Conservation (phyloP, 2,797 vertebrate species). For the Pipistrellus pygmaeus region DNA sequence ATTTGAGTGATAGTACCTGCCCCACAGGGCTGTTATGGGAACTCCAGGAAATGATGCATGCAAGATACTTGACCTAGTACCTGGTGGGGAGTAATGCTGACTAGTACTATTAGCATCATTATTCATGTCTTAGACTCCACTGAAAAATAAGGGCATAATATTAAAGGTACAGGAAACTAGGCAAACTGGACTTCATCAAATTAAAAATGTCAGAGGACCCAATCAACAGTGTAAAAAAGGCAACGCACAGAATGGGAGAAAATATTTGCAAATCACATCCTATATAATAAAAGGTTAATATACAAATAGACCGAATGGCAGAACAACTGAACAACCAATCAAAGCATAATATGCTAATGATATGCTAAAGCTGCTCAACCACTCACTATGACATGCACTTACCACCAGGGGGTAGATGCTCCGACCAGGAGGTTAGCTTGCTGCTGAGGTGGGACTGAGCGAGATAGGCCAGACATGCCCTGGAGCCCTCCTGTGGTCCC, state of each 20-base stretch:
- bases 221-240: not conserved
- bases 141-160: not conserved
- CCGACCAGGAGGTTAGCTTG: too few species aligned
- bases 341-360: too few species aligned
- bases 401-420: too few species aligned
- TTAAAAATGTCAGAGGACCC: not conserved
- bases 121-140: not conserved
- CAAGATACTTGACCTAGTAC: not conserved
- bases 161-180: slow-evolving; percentile 1
- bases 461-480: too few species aligned
- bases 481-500: too few species aligned
- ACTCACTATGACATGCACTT: too few species aligned
- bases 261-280: not conserved
- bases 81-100: not conserved
- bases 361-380: too few species aligned
- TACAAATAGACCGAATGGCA: too few species aligned
- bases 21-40: not conserved
- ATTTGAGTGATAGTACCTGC: not conserved
- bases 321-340: too few species aligned
- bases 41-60: not conserved
- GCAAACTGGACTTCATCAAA: not conserved
- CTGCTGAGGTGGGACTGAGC: too few species aligned
- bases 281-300: too few species aligned
- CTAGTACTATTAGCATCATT: not conserved
- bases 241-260: not conserved